These are phyloP conservation scores for Eupithecia centaureata DNA, from an alignment of 2,888 invertebrate species.

Conservation along the genomic window DNA sequence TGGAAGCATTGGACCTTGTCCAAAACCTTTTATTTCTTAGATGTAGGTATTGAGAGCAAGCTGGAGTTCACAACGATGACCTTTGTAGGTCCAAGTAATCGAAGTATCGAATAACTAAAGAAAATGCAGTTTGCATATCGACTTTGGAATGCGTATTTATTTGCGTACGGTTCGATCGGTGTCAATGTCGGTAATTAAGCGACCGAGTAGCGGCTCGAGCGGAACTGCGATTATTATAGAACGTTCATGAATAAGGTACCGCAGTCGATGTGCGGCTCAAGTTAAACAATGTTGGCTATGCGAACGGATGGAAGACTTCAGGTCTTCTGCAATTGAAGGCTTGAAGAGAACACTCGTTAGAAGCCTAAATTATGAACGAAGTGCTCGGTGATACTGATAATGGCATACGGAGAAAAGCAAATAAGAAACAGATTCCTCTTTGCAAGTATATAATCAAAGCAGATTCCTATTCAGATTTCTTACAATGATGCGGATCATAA, in stretches of 20 bases:
- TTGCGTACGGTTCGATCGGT: slow-evolving; percentile 34
- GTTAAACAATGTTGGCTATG: not conserved
- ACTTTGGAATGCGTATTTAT: slow-evolving; percentile 17
- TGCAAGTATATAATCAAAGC: too few species aligned
- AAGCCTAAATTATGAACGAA: not conserved
- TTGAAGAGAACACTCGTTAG: not conserved
- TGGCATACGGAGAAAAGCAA: not conserved
- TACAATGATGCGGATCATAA: not conserved
- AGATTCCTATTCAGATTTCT: too few species aligned
- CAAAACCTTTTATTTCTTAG: not conserved
- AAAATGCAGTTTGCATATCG: slow-evolving; percentile 7
- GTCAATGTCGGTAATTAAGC: slow-evolving; percentile 34
- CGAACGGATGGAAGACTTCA: not conserved
- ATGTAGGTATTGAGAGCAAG: not conserved
- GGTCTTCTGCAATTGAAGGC: not conserved
- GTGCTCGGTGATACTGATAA: not conserved
- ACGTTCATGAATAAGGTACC: slow-evolving; percentile 1
- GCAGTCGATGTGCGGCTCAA: not conserved
- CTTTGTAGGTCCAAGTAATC: not conserved
- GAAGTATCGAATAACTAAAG: slow-evolving; percentile 3
- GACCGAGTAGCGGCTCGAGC: slow-evolving; percentile 26
- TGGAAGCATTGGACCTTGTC: not conserved
- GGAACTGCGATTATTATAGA: slow-evolving; percentile 24
- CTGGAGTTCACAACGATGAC: not conserved
- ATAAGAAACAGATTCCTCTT: not conserved